A percentile compares a stretch with the other conserved stretches of the same genome.
Evolutionary conservation across 2,888 invertebrate species (phyloP).

Genomic region (Caenorhabditis sp.): DNA sequence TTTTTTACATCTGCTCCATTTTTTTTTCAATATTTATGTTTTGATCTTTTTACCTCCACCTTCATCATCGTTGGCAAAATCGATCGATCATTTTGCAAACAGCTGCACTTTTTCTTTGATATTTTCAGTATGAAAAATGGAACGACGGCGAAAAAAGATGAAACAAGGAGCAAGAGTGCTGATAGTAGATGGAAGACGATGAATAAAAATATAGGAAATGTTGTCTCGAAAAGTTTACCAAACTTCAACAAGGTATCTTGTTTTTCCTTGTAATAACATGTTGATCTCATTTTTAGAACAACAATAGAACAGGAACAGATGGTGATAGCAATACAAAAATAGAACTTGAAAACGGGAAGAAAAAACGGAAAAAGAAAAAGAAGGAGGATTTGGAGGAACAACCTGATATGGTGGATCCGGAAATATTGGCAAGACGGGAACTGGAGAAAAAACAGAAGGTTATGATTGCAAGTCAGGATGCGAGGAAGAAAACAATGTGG

Average conservation of each 20-base stretch:
- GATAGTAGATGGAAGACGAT: slow-evolving; percentile 51
- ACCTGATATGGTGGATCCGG: slow-evolving; percentile 37
- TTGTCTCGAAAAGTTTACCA: slow-evolving; percentile 54
- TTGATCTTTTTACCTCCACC: not conserved
- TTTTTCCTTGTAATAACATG: too few species aligned
- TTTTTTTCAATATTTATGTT: not conserved
- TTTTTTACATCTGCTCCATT: not conserved
- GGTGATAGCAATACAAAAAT: slow-evolving; percentile 30
- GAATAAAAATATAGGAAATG: slow-evolving; percentile 46
- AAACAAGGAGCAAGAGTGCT: slow-evolving; percentile 46
- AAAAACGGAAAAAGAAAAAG: slow-evolving; percentile 45
- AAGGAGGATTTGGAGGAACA: slow-evolving; percentile 32
- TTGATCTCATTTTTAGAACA: not conserved
- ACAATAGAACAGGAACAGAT: slow-evolving; percentile 2
- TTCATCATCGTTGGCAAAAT: not conserved
- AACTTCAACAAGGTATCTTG: slow-evolving; percentile 45
- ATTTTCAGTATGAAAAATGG: slow-evolving; percentile 24
- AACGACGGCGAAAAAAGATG: slow-evolving; percentile 31
- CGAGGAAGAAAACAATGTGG: slow-evolving; percentile 56
- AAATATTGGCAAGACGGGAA: slow-evolving; percentile 20
- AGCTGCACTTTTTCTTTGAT: not conserved
- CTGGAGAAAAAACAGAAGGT: slow-evolving; percentile 41
- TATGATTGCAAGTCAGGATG: slow-evolving; percentile 45
- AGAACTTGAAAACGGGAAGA: slow-evolving; percentile 34
- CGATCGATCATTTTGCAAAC: not conserved